Evolutionary conservation across 2,888 invertebrate genomes (phyloP).

Genomic region (Apamea crenata): DNA sequence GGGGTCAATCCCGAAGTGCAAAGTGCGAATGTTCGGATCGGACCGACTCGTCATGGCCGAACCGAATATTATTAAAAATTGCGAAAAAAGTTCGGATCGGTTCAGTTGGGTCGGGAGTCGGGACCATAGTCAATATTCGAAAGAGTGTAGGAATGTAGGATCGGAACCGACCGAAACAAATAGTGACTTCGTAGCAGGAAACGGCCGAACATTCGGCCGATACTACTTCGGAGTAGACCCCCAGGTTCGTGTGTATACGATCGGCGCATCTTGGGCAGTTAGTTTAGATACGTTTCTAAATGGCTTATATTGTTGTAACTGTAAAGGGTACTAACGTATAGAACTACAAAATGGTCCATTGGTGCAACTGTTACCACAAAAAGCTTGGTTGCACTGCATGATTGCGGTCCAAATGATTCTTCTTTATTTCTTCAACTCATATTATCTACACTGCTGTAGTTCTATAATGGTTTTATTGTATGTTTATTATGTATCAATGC

Average conservation of each 20-base stretch:
- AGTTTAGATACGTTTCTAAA: not conserved
- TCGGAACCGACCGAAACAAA: no score
- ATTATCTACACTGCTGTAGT: constrained; percentile 30
- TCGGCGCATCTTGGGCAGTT: not conserved
- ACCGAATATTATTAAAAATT: no score
- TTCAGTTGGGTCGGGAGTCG: no score
- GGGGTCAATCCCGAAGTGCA: no score
- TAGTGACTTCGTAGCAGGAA: no score
- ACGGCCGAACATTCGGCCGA: no score
- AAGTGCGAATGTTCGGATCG: no score
- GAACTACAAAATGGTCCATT: constrained; percentile 56
- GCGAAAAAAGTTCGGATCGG: no score
- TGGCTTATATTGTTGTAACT: not conserved
- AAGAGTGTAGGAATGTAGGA: no score
- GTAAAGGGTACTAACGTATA: constrained; percentile 49
- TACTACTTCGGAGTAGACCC: no score
- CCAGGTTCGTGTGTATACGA: not conserved
- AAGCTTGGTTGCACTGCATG: constrained; percentile 77
- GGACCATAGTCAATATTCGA: no score
- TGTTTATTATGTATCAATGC: constrained; percentile 29
- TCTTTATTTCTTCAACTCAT: constrained; percentile 53
- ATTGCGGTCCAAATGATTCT: constrained; percentile 49
- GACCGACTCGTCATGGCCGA: no score
- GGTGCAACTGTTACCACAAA: constrained; percentile 48
- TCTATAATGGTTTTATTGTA: constrained; percentile 20